These are phyloP conservation scores for Pheosia tremula DNA, from an alignment of 2,888 invertebrate genomes.

Conservation along the genomic window DNA sequence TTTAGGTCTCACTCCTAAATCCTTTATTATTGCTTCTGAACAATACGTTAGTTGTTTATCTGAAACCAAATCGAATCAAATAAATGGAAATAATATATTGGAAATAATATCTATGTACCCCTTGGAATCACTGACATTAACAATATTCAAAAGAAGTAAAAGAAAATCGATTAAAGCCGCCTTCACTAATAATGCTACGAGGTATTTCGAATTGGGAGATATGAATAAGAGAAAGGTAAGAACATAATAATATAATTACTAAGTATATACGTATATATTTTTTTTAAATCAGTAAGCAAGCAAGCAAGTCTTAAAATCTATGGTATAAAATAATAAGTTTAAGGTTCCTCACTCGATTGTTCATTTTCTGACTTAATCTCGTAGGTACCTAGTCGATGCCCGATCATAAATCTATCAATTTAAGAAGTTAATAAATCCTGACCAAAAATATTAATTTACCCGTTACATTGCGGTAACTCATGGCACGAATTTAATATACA, in stretches of 20 bases:
- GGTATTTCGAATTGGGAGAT: conserved; percentile 88
- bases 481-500: too few relatives aligned
- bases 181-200: conserved; percentile 72
- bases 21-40: conserved; percentile 43
- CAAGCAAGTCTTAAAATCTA: neutral
- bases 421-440: too few relatives aligned
- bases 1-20: conserved; percentile 50
- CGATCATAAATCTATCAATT: too few relatives aligned
- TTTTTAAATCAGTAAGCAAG: neutral
- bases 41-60: conserved; percentile 16
- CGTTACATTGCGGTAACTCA: too few relatives aligned
- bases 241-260: neutral
- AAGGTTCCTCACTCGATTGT: too few relatives aligned
- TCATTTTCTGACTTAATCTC: too few relatives aligned
- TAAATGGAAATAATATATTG: conserved; percentile 19
- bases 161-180: conserved; percentile 86
- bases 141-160: conserved; percentile 83
- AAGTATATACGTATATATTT: neutral
- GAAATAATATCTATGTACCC: conserved; percentile 42
- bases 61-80: conserved; percentile 1
- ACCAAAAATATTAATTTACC: too few relatives aligned
- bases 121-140: conserved; percentile 44
- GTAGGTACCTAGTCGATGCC: too few relatives aligned
- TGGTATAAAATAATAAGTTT: too few relatives aligned
- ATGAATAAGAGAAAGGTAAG: conserved; percentile 82